Percentiles rank a stretch among this genome's conserved stretches.
Evolutionary conservation across 2,888 invertebrate genomes (phyloP).

Genomic region (Perizoma flavofasciatum): DNA sequence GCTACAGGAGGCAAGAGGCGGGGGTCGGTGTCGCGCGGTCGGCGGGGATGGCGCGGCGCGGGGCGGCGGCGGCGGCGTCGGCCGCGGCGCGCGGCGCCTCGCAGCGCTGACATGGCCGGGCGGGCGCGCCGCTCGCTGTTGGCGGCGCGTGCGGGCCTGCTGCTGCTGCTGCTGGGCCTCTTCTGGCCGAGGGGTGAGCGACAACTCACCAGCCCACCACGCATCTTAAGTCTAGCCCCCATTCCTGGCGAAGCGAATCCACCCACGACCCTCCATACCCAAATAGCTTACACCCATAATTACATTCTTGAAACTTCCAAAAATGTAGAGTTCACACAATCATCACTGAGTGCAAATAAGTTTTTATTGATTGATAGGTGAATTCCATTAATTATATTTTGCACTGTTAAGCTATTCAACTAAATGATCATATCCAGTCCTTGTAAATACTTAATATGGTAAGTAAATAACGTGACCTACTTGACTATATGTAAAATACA

Average conservation of each 20-base stretch:
- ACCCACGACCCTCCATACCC: slow-evolving; percentile 4
- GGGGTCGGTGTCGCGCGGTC: slow-evolving; percentile 60
- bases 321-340: slow-evolving; percentile 4
- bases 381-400: no score
- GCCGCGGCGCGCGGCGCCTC: slow-evolving; percentile 71
- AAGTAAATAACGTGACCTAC: no score
- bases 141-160: slow-evolving; percentile 82
- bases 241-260: background rate
- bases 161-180: slow-evolving; percentile 81
- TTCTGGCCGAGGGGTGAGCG: slow-evolving; percentile 78
- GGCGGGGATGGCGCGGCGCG: slow-evolving; percentile 72
- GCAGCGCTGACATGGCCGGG: slow-evolving; percentile 81
- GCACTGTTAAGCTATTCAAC: no score
- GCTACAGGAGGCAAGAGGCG: slow-evolving; percentile 60
- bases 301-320: slow-evolving; percentile 1
- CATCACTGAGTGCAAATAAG: background rate
- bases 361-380: no score
- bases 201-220: background rate
- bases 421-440: no score
- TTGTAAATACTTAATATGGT: no score
- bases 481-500: no score
- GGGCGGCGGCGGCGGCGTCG: slow-evolving; percentile 62
- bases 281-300: background rate
- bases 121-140: slow-evolving; percentile 81
- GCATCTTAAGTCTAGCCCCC: background rate